Base-by-base conservation (phyloP, 2,888 invertebrate species). In the Zaprionus lineosus region DNA sequence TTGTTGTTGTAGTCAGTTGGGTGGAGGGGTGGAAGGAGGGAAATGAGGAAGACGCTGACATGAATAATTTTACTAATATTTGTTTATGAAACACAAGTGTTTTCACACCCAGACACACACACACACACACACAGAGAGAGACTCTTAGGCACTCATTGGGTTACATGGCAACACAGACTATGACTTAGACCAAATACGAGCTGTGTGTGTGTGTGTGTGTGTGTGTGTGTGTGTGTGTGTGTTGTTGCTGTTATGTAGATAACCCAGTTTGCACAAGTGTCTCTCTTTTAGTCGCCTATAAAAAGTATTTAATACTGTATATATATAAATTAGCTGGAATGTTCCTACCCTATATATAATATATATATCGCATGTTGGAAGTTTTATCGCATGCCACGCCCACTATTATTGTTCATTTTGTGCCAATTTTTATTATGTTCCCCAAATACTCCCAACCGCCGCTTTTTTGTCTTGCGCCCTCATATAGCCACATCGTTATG, bases 201-300 rank as follows among this genome's bases (percentile, higher is more conserved):
- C n/a, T n/a, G 41, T 18, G 8, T 12, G 12, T 12, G 15, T 19
- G 24, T 48, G 5, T 37, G 9, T 21, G 8, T 40, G n/a, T 37
- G 9, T 21, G 6, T 29, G n/a, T 19, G 40, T 16, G 8, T n/a
- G n/a, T 11, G 16, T 16, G 21, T 47, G 3, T 21, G 5, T 21
- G 8, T 40, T 28, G 33, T 33, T 19, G n/a, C 40, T 33, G 48
- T 50, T 14, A 46, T 56, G 58, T 55, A 62, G 78, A 82, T 84
- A 82, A 66, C 85, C 85, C 83, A 84, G 72, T 79, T 79, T 79
- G 72, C 36, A 74, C 79, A 79, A 69, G 79, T 79, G 79, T 74
- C 52, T 59, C n/a, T n/a, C 40, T 56, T 62, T 16, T 43, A 28
- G 12, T 28, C 12, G n/a, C 8, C 19, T 46, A 33, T 11, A 41